Base-by-base conservation (phyloP, 2,797 vertebrate genomes). In the Siniperca undulata region DNA sequence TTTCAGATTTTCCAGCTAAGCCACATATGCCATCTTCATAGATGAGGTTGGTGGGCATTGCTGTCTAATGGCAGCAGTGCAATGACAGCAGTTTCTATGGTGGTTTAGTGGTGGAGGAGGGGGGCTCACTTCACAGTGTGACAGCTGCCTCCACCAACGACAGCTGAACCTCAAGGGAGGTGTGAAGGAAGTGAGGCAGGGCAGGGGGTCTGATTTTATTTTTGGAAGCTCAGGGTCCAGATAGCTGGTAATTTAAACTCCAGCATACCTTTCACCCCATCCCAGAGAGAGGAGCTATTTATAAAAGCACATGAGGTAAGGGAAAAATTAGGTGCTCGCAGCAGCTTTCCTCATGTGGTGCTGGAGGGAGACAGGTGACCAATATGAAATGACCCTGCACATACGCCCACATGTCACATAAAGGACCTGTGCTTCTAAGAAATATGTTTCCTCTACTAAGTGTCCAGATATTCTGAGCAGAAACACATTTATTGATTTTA, bases 181-280 rank as follows among this genome's bases (percentile, higher is more conserved):
- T 50, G 78, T 83, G 83, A 88, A 76, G 83, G 85, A 82, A 84
- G 81, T 61, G 53, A 79, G 66, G 87, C 64, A 62, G 62, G 76
- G 60, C 4, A 66, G 38, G 72, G 77, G 76, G 62, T 60, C 77
- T 27, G 67, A 19, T 66, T 72, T 89, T 96, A 96, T 96, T 96
- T 95, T 85, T 87, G 92, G 94, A 94, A 58, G 81, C 82, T 52
- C 60, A 91, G 87, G 89, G 90, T 93, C 93, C 92, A 92, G 86
- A 90, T 94, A 93, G 91, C 84, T 90, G 91, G 95, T 95, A 96
- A 96, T 94, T 90, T 93, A 96, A 90, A 95, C 94, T 90, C 87
- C 65, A 67, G 85, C 59, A 62, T 89, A 87, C 87, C 86, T 78
- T 86, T 88, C 88, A 86, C 81, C 79, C 84, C 80, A 70, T 38